A percentile compares a stretch with the other conserved stretches of the same genome.
These are phyloP conservation scores for Leptopilina syphax DNA, from an alignment of 2,888 invertebrate genomes.

Conservation along the genomic window DNA sequence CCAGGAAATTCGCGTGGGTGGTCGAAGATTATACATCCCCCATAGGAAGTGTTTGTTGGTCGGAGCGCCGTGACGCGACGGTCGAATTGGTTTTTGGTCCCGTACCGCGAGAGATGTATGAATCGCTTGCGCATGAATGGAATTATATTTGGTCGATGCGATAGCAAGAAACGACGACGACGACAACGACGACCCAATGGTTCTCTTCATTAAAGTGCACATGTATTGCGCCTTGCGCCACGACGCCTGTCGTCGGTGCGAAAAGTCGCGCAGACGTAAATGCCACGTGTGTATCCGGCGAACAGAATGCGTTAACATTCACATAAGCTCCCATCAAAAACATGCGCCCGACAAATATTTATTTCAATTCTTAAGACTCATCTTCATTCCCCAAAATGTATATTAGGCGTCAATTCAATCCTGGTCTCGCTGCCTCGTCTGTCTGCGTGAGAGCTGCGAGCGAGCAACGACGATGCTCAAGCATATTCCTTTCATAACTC, in stretches of 20 bases:
- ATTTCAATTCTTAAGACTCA: not conserved
- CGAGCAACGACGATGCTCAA: too few relatives aligned
- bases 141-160: slow-evolving; percentile 22
- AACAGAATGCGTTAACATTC: slow-evolving; percentile 61
- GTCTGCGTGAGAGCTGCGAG: too few relatives aligned
- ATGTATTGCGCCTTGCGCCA: slow-evolving; percentile 41
- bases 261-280: slow-evolving; percentile 70
- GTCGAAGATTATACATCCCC: not conserved
- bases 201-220: slow-evolving; percentile 40
- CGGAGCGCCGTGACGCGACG: not conserved
- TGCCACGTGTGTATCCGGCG: slow-evolving; percentile 72
- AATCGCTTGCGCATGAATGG: slow-evolving; percentile 22
- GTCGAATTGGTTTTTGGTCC: not conserved
- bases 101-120: not conserved
- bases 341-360: slow-evolving; percentile 1
- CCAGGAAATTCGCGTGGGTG: slow-evolving; percentile 35
- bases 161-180: not conserved
- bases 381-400: not conserved
- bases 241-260: slow-evolving; percentile 58
- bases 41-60: not conserved
- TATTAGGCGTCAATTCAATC: too few relatives aligned
- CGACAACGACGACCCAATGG: not conserved
- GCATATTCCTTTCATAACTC: too few relatives aligned
- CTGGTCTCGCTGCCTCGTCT: too few relatives aligned
- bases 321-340: slow-evolving; percentile 24